Evolutionary conservation across 2,113 vertebrate genomes (phyloP).

Genomic region (Peromyscus polionotus): DNA sequence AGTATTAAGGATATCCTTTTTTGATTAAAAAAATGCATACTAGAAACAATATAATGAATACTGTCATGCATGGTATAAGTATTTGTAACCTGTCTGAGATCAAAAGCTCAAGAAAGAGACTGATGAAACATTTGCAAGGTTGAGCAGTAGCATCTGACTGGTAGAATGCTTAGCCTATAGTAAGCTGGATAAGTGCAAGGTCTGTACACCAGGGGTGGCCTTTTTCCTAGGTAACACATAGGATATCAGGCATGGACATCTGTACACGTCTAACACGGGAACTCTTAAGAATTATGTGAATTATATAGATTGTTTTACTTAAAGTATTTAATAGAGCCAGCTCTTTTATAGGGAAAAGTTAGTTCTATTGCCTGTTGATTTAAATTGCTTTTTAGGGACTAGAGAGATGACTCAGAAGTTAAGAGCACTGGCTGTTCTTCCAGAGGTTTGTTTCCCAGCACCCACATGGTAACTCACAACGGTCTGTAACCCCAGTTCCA

Average conservation of each 20-base stretch:
- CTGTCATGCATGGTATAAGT: slow-evolving; percentile 23
- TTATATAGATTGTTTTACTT: slow-evolving; percentile 5
- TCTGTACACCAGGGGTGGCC: background rate
- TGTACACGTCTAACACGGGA: background rate
- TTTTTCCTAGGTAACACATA: slow-evolving; percentile 18
- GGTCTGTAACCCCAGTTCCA: background rate
- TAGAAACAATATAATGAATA: slow-evolving; percentile 9
- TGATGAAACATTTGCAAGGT: background rate
- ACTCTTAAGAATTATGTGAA: slow-evolving; percentile 22
- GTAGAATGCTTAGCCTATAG: background rate
- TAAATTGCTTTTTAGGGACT: slow-evolving; percentile 38
- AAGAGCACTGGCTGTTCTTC: background rate
- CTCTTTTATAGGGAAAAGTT: background rate
- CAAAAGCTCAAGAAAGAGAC: background rate
- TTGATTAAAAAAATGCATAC: background rate
- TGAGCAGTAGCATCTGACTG: background rate
- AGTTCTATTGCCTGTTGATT: slow-evolving; percentile 43
- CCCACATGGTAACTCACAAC: background rate
- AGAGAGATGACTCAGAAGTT: background rate
- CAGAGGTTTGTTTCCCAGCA: background rate
- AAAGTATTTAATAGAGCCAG: slow-evolving; percentile 25
- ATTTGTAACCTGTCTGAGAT: background rate
- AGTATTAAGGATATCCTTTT: slow-evolving; percentile 29
- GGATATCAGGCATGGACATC: background rate
- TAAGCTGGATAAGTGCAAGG: background rate